phyloP scores from a whole-genome alignment of 2,797 vertebrate genomes.

The Melanogrammus aeglefinus region DNA sequence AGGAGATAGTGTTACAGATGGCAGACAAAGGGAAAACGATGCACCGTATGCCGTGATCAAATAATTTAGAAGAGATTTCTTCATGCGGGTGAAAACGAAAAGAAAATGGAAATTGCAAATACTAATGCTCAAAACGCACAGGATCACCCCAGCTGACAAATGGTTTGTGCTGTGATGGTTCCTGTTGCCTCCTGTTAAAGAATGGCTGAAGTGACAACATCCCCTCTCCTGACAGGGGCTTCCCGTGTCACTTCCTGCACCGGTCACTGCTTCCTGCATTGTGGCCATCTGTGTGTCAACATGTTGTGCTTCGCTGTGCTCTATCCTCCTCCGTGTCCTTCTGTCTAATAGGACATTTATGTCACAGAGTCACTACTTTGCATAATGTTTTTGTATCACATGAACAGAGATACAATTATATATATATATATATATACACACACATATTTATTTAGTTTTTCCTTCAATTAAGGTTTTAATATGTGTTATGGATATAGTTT shows the following conservation, averaged over 20 bases:
- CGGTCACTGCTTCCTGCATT: background rate
- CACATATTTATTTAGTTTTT: background rate
- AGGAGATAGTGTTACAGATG: slow-evolving; percentile 39
- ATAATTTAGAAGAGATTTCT: slow-evolving; percentile 21
- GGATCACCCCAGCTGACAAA: background rate
- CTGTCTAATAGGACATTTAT: background rate
- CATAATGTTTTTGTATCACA: too few relatives aligned
- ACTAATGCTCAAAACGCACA: slow-evolving; percentile 4
- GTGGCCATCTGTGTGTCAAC: background rate
- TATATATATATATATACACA: background rate
- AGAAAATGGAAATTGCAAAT: slow-evolving; percentile 16
- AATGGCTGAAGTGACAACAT: background rate
- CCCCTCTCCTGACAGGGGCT: background rate
- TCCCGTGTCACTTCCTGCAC: background rate
- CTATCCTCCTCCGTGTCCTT: background rate
- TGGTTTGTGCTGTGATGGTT: background rate
- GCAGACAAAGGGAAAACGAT: slow-evolving; percentile 37
- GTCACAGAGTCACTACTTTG: background rate
- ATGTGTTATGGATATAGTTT: too few relatives aligned
- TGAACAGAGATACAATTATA: too few relatives aligned
- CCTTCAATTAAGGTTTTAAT: too few relatives aligned
- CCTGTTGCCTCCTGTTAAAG: background rate
- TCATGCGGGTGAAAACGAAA: slow-evolving; percentile 23
- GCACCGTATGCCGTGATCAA: slow-evolving; percentile 11
- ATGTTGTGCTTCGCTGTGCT: background rate